Evolutionary conservation across 2,797 vertebrate genomes (phyloP).

Genomic region (Tolypeutes matacus): DNA sequence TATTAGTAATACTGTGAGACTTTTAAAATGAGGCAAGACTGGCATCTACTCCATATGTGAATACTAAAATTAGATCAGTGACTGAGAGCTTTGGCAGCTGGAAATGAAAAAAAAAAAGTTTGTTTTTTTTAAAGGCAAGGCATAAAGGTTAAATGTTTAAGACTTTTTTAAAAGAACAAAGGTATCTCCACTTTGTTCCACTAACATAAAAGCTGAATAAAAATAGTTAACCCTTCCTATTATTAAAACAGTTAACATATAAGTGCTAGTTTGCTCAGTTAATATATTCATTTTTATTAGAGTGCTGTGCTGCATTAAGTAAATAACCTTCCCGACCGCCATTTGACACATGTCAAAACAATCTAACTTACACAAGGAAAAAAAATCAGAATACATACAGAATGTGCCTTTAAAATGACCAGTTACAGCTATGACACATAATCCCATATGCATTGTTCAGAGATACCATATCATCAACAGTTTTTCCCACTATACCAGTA

Average conservation of each 20-base stretch:
- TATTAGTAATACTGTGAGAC: neutral
- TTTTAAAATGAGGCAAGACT: conserved; percentile 31
- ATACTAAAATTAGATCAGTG: conserved; percentile 72
- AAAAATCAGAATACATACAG: neutral
- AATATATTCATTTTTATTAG: neutral
- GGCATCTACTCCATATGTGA: conserved; percentile 51
- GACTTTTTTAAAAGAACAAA: neutral
- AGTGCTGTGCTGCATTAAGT: neutral
- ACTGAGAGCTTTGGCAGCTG: conserved; percentile 61
- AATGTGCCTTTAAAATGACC: neutral
- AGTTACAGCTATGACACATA: neutral
- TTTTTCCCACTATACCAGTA: neutral
- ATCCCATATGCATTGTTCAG: neutral
- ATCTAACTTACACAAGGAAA: neutral
- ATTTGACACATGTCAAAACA: too few species aligned
- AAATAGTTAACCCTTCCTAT: neutral
- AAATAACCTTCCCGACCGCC: too few species aligned
- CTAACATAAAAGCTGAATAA: neutral
- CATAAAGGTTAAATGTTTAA: neutral
- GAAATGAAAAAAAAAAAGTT: conserved; percentile 31
- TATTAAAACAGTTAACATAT: neutral
- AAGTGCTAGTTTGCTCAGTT: neutral
- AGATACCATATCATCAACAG: neutral
- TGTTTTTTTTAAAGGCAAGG: neutral
- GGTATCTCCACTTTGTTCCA: neutral